Evolutionary conservation across 2,797 vertebrate species (phyloP).

Genomic region (Melanotaenia boesemani): DNA sequence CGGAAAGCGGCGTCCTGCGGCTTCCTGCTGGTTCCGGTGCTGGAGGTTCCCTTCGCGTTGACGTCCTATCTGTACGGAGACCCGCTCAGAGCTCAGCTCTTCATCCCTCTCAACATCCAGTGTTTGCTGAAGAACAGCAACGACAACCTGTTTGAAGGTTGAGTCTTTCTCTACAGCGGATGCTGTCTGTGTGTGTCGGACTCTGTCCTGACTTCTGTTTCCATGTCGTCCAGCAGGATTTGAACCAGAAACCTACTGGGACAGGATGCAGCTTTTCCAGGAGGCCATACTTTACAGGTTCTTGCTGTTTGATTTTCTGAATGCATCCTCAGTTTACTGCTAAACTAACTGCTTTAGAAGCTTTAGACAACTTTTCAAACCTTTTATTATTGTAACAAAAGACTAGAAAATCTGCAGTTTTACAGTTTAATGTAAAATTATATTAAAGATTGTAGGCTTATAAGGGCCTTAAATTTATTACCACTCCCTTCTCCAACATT

Average conservation of each 20-base stretch:
- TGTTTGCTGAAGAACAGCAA: constrained; percentile 89
- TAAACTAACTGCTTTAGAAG: too few relatives aligned
- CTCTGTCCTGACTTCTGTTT: not conserved
- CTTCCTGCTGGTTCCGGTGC: constrained; percentile 92
- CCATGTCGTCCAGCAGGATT: constrained; percentile 82
- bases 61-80: constrained; percentile 96
- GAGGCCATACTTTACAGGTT: constrained; percentile 95
- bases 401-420: too few relatives aligned
- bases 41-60: constrained; percentile 95
- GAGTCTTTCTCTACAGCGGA: not conserved
- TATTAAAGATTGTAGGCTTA: too few relatives aligned
- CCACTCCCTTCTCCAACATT: too few relatives aligned
- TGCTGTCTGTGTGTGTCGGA: too few relatives aligned
- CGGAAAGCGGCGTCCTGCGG: constrained; percentile 97
- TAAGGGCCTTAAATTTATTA: too few relatives aligned
- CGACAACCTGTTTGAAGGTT: constrained; percentile 96
- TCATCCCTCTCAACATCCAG: constrained; percentile 92
- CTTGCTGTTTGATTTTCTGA: too few relatives aligned
- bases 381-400: too few relatives aligned
- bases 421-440: too few relatives aligned
- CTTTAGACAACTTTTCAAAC: too few relatives aligned
- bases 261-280: constrained; percentile 97
- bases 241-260: constrained; percentile 97
- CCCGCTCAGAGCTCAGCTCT: constrained; percentile 95
- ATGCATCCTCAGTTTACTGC: too few relatives aligned